A percentile compares a stretch with the other conserved stretches of the same genome.
These are phyloP conservation scores for Scaptomyza graminum DNA, from an alignment of 1,140 invertebrate species.

Conservation along the genomic window DNA sequence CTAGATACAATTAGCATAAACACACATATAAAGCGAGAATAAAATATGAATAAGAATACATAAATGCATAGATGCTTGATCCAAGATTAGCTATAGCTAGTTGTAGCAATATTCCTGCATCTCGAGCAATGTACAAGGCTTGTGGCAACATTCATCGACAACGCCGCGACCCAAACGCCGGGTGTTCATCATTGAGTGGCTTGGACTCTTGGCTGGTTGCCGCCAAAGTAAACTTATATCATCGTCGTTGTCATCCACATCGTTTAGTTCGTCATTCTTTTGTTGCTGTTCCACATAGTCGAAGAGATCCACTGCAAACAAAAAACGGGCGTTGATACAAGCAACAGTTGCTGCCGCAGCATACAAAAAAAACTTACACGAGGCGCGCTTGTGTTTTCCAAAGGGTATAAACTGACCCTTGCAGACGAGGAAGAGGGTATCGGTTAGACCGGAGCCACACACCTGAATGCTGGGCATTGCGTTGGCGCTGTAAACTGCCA, in stretches of 20 bases:
- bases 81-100: background rate
- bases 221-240: background rate
- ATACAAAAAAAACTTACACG: constrained; percentile 40
- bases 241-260: constrained; percentile 11
- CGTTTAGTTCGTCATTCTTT: background rate
- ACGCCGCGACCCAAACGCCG: constrained; percentile 41
- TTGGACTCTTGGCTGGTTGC: background rate
- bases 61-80: background rate
- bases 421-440: constrained; percentile 29
- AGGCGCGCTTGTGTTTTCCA: constrained; percentile 33
- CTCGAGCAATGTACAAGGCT: constrained; percentile 4
- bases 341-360: constrained; percentile 1
- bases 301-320: constrained; percentile 54
- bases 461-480: constrained; percentile 13
- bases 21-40: background rate
- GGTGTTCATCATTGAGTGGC: constrained; percentile 35
- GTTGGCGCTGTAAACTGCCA: constrained; percentile 20
- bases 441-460: constrained; percentile 34
- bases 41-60: background rate
- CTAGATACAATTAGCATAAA: background rate
- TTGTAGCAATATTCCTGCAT: constrained; percentile 41
- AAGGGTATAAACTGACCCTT: constrained; percentile 14
- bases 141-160: constrained; percentile 55
- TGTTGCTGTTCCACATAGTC: constrained; percentile 55
- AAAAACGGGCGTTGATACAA: background rate